Conservation (phyloP, 2,113 vertebrate genomes). For the Deroptyus accipitrinus region DNA sequence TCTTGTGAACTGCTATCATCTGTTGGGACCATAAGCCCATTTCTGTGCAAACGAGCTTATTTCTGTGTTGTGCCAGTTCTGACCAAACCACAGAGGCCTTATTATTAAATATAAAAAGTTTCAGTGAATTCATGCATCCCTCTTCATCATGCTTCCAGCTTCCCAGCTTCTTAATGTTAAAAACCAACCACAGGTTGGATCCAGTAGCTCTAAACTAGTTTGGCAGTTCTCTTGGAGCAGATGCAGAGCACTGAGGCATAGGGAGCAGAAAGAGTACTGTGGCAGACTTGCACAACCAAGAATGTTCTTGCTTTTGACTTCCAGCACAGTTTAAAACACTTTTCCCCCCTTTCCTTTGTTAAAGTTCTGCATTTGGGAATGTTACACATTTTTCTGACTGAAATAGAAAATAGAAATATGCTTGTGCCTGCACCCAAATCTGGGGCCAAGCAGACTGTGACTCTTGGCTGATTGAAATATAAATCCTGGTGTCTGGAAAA, state of each 20-base stretch:
- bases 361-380: not conserved
- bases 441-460: slow-evolving; percentile 16
- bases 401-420: not conserved
- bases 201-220: not conserved
- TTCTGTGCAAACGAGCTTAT: slow-evolving; percentile 67
- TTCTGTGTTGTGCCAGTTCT: slow-evolving; percentile 49
- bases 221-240: not conserved
- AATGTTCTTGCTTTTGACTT: not conserved
- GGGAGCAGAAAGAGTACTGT: not conserved
- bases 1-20: slow-evolving; percentile 35
- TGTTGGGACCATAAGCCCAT: slow-evolving; percentile 5
- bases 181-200: not conserved
- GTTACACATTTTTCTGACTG: not conserved
- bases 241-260: not conserved
- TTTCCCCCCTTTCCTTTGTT: not conserved
- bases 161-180: not conserved
- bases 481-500: slow-evolving; percentile 33
- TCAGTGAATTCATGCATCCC: not conserved
- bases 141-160: not conserved
- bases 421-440: not conserved
- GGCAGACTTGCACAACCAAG: not conserved
- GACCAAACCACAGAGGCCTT: slow-evolving; percentile 8
- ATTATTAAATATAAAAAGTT: slow-evolving; percentile 23
- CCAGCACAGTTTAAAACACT: not conserved
- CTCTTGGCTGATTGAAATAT: slow-evolving; percentile 16